phyloP scores from a whole-genome alignment of 2,888 invertebrate species.

The Emesis castigata region DNA sequence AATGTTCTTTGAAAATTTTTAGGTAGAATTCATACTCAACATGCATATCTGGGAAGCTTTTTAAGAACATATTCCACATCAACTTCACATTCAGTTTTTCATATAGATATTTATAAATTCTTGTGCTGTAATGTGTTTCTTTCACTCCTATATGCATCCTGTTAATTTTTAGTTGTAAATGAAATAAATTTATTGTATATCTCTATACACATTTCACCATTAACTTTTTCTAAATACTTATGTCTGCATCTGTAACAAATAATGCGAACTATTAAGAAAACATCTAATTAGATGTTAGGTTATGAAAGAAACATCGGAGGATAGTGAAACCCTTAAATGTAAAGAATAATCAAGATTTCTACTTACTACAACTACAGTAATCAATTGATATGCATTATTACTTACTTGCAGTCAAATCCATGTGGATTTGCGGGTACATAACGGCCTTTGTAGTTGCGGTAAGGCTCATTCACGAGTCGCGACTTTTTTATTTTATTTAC shows the following conservation, averaged over 20 bases:
- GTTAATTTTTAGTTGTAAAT: no score
- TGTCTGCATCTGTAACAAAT: background rate
- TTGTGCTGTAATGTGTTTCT: conserved; percentile 1
- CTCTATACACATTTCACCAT: background rate
- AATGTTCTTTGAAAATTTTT: conserved; percentile 40
- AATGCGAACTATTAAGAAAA: background rate
- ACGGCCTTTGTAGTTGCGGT: background rate
- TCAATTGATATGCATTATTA: background rate
- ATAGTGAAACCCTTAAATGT: background rate
- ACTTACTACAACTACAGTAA: background rate
- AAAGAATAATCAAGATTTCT: background rate
- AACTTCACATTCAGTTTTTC: background rate
- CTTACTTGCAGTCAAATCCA: background rate
- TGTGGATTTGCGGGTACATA: background rate
- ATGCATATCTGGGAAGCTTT: background rate
- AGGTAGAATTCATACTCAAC: conserved; percentile 45
- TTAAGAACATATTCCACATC: background rate
- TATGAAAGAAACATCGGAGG: background rate
- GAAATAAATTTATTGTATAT: no score
- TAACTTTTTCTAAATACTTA: background rate
- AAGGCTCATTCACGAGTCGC: background rate
- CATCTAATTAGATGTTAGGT: background rate
- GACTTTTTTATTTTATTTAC: background rate
- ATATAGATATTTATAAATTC: background rate
- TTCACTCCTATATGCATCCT: background rate